Evolutionary conservation across 2,888 invertebrate genomes (phyloP).

Genomic region (Drosophila setosimentum): DNA sequence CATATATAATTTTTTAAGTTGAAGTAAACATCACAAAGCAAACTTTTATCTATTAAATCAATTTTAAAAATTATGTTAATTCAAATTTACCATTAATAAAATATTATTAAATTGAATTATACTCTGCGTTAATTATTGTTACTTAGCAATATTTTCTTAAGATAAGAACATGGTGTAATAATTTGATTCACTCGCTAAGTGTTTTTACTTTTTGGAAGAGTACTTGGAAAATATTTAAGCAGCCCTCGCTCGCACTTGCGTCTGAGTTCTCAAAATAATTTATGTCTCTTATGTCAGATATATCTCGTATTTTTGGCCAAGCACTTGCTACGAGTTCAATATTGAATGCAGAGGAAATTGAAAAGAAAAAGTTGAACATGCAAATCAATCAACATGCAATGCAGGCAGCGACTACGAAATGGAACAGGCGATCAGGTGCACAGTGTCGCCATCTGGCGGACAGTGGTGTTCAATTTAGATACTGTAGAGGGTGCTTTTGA

Average conservation of each 20-base stretch:
- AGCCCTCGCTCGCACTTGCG: slow-evolving; percentile 16
- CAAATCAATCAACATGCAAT: slow-evolving; percentile 60
- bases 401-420: slow-evolving; percentile 31
- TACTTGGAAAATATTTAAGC: neutral
- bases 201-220: too few species aligned
- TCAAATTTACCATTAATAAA: too few species aligned
- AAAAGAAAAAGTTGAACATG: slow-evolving; percentile 59
- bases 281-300: slow-evolving; percentile 44
- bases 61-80: neutral
- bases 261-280: slow-evolving; percentile 1
- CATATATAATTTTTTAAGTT: neutral
- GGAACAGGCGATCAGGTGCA: slow-evolving; percentile 26
- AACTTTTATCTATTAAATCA: too few species aligned
- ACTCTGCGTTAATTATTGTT: neutral
- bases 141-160: neutral
- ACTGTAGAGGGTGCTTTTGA: slow-evolving; percentile 43
- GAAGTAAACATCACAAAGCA: neutral
- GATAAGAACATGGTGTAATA: neutral
- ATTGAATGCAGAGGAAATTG: slow-evolving; percentile 42
- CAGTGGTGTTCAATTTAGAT: slow-evolving; percentile 35
- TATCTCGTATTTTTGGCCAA: slow-evolving; percentile 21
- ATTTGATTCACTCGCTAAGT: neutral
- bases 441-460: slow-evolving; percentile 14
- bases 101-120: neutral
- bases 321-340: slow-evolving; percentile 45